Base-by-base conservation (phyloP, 2,888 invertebrate genomes). In the Drosophila nr. perissopoda region DNA sequence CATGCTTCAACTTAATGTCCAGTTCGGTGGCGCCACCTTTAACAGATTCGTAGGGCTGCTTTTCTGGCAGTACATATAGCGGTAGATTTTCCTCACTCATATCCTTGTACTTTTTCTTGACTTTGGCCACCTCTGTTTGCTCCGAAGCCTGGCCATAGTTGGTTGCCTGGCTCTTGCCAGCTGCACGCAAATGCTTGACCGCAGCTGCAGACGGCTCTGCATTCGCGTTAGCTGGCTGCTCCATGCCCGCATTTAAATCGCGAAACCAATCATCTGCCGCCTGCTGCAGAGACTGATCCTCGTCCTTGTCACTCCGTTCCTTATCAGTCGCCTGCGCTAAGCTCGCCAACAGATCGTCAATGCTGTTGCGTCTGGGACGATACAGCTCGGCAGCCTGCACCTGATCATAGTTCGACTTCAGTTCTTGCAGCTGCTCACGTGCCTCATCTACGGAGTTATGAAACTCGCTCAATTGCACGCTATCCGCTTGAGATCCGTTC, bases 191-290 rank as follows among this genome's bases (percentile, higher is more conserved):
- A 1, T 48, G 53, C 21, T 87, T 81, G 10, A 13, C 18, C 0
- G 21, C 49, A 1, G 16, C 25, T 21, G 21, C 49, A 18, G 16
- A 31, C 6, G 21, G n/a, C 6, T 21, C 31, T n/a, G 7, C 42
- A 3, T 31, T 16, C 2, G n/a, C 40, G 10, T 21, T 11, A 10
- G 11, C 27, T 7, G n/a, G 10, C 27, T 46, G 25, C 8, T 7
- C 18, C 2, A 57, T 5, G 2, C 51, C 67, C 1, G 67, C 70
- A 13, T 87, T 73, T 1, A 88, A 80, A 1, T 81, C 77, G 2
- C 78, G 75, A 21, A 89, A 82, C 91, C 92, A 92, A 27, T 82
- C 87, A n/a, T 89, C 83, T 7, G 64, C 79, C 29, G 59, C 64
- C 34, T 34, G 76, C 52, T 71, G 73, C 74, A 74, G 13, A 1